These are phyloP conservation scores for Chloromyia formosa DNA, from an alignment of 2,888 invertebrate species.

Conservation along the genomic window DNA sequence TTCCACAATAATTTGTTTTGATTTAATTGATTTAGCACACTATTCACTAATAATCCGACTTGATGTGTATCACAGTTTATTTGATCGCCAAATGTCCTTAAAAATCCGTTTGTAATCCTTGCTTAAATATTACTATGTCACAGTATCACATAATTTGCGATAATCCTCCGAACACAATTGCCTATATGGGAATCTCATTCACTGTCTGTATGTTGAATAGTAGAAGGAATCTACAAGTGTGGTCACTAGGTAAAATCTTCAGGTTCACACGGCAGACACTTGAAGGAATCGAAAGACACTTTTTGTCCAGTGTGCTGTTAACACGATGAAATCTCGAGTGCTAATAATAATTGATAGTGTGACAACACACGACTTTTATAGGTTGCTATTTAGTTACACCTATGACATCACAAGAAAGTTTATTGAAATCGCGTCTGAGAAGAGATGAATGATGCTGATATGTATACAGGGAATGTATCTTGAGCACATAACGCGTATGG, in stretches of 20 bases:
- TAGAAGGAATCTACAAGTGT: slow-evolving; percentile 5
- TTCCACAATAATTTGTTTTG: background rate
- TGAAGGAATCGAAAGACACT: slow-evolving; percentile 23
- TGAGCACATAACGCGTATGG: slow-evolving; percentile 30
- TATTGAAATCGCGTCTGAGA: slow-evolving; percentile 47
- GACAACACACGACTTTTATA: slow-evolving; percentile 49
- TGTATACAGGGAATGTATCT: slow-evolving; percentile 8
- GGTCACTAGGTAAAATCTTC: background rate
- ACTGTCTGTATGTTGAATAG: background rate
- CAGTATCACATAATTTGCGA: slow-evolving; percentile 27
- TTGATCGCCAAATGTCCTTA: slow-evolving; percentile 1
- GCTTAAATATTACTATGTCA: background rate
- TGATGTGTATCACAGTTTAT: slow-evolving; percentile 46
- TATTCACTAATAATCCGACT: slow-evolving; percentile 30
- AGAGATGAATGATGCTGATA: slow-evolving; percentile 39
- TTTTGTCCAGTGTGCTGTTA: slow-evolving; percentile 5
- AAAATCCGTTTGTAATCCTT: background rate
- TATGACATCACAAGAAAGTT: slow-evolving; percentile 47
- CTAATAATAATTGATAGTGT: slow-evolving; percentile 50
- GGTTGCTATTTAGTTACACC: slow-evolving; percentile 44
- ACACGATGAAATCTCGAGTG: slow-evolving; percentile 49
- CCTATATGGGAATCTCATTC: background rate
- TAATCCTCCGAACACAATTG: background rate
- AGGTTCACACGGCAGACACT: background rate
- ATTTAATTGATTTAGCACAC: background rate